Base-by-base conservation (phyloP, 2,888 invertebrate genomes). In the Tuberolachnus salignus region DNA sequence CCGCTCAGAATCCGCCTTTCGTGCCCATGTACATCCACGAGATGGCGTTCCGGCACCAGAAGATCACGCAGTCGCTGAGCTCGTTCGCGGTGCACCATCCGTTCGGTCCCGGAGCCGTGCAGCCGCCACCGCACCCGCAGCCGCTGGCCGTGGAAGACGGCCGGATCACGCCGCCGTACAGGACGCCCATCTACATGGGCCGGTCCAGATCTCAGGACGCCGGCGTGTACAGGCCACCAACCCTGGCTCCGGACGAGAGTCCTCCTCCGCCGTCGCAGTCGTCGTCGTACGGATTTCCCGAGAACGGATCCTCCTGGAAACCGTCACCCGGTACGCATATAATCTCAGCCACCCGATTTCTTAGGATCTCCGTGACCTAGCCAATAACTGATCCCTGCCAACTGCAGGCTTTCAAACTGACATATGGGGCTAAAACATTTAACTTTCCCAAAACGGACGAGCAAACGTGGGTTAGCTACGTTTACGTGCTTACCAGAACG, bases 1-100 rank as follows among this genome's bases (percentile, higher is more conserved):
- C 94, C 23, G 92, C 93, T 82, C 94, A 94, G 85, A 94, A 94
- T 86, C 92, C 93, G 81, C 93, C 94, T 55, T 93, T 92, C 85
- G 90, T 91, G 83, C 92, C 91, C 78, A 91, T 91, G 82, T 91
- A 92, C 84, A 87, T 92, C 83, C 92, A 92, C 85, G 92, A 92
- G 84, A 89, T 91, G 84, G 82, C 82, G 80, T 82, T 73, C 72
- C 81, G 81, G 26, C 81, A 80, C 70, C 81, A 80, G 23, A 80
- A 67, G 34, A 67, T 78, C 57, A 78, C 75, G 49, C 67, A 73
- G 21, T 73, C 67, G 3, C 63, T 78, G 51, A 67, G 59, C 34
- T 49, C 75, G 21, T 78, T 78, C 21, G 75, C 34, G 34, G 34
- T 67, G 14, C 67, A 67, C 16, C 75, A 67, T 11, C 90, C 91